phyloP scores from a whole-genome alignment of 2,797 vertebrate species.

The Carcharodon carcharias region DNA sequence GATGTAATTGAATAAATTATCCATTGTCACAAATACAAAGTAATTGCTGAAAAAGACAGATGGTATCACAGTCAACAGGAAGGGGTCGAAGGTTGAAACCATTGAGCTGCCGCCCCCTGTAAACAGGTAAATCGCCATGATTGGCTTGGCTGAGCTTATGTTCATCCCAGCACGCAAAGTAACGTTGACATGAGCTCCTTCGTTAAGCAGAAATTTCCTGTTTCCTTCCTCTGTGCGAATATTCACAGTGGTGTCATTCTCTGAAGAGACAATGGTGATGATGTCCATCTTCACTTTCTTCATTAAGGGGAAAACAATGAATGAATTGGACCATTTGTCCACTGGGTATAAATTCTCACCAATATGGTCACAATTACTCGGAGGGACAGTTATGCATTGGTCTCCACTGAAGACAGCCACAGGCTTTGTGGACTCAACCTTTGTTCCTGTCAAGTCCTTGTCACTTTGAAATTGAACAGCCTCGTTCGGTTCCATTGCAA shows the following conservation, averaged over 20 bases:
- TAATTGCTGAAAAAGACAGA: no score
- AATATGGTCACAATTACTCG: neutral
- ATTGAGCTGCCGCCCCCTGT: no score
- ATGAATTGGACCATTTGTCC: neutral
- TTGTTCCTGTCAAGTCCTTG: neutral
- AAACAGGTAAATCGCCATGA: no score
- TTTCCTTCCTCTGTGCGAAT: neutral
- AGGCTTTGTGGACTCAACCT: neutral
- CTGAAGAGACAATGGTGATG: neutral
- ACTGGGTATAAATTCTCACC: neutral
- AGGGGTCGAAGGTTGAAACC: no score
- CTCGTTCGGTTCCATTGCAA: neutral
- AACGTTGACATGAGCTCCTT: neutral
- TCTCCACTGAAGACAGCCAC: constrained; percentile 4
- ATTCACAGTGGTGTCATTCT: neutral
- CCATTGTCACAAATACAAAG: no score
- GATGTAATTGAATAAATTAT: no score
- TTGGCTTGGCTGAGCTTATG: no score
- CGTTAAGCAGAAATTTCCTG: neutral
- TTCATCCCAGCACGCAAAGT: no score
- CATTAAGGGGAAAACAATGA: neutral
- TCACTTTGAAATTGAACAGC: neutral
- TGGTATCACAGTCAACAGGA: no score
- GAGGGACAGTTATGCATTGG: neutral
- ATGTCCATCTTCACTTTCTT: neutral